Evolutionary conservation across 2,797 vertebrate genomes (phyloP).

Genomic region (Coreius guichenoti): DNA sequence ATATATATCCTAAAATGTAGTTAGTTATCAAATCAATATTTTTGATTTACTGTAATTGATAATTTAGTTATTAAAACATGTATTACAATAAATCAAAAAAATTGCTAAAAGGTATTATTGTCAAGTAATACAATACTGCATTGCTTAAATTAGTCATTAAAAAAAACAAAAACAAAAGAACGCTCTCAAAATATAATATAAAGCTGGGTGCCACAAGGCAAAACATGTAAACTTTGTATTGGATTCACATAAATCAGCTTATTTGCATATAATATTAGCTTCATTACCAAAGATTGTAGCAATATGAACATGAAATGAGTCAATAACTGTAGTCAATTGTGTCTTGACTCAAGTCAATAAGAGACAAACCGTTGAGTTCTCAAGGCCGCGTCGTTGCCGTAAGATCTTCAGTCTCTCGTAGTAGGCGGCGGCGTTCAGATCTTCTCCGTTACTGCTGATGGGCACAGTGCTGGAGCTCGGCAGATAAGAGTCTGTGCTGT

Average conservation of each 20-base stretch:
- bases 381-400: slow-evolving; percentile 92
- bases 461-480: slow-evolving; percentile 68
- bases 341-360: not conserved
- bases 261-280: not conserved
- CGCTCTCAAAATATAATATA: not conserved
- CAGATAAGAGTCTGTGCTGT: slow-evolving; percentile 75
- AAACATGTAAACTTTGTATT: not conserved
- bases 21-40: too few species aligned
- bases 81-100: too few species aligned
- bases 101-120: too few species aligned
- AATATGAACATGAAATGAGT: not conserved
- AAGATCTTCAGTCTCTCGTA: slow-evolving; percentile 97
- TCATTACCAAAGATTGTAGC: not conserved
- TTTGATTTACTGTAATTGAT: not conserved
- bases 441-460: slow-evolving; percentile 87
- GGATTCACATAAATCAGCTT: not conserved
- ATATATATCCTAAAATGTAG: too few species aligned
- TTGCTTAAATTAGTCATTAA: too few species aligned
- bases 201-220: not conserved
- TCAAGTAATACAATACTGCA: not conserved
- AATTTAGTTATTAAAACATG: not conserved
- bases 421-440: slow-evolving; percentile 93
- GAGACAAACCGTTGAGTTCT: slow-evolving; percentile 87
- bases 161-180: too few species aligned
- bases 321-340: not conserved